Percentiles rank a stretch among this genome's conserved stretches.
Conservation (phyloP, 2,888 invertebrate genomes). For the Phytoseiulus persimilis region DNA sequence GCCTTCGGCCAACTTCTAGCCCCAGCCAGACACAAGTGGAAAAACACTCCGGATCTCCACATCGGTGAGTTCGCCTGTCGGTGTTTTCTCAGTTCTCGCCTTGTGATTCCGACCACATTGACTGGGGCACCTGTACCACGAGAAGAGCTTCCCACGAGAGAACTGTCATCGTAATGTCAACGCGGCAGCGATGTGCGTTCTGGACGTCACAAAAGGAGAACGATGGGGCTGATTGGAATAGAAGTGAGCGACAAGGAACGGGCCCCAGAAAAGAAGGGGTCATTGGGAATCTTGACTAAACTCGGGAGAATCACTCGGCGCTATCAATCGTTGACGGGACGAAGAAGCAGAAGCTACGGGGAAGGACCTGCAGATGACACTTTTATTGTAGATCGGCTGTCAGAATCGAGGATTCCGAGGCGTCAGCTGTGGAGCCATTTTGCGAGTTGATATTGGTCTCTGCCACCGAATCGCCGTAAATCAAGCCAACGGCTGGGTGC, state of each 20-base stretch:
- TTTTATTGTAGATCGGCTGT: background rate
- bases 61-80: conserved; percentile 40
- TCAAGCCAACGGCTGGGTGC: background rate
- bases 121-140: too few relatives aligned
- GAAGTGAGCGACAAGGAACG: too few relatives aligned
- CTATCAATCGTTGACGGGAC: too few relatives aligned
- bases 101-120: too few relatives aligned
- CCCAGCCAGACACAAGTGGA: conserved; percentile 41
- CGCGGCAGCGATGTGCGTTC: too few relatives aligned
- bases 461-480: background rate
- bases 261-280: too few relatives aligned
- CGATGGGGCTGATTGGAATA: too few relatives aligned
- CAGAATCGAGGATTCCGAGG: background rate
- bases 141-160: too few relatives aligned
- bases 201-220: too few relatives aligned
- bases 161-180: too few relatives aligned
- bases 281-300: too few relatives aligned
- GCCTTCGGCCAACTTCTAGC: conserved; percentile 49
- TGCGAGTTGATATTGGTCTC: background rate
- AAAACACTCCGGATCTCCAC: conserved; percentile 40
- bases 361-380: background rate
- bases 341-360: background rate
- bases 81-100: background rate
- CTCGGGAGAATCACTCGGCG: too few relatives aligned
- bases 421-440: background rate